phyloP scores from a whole-genome alignment of 2,797 vertebrate species.

The Arctocebus calabarensis region DNA sequence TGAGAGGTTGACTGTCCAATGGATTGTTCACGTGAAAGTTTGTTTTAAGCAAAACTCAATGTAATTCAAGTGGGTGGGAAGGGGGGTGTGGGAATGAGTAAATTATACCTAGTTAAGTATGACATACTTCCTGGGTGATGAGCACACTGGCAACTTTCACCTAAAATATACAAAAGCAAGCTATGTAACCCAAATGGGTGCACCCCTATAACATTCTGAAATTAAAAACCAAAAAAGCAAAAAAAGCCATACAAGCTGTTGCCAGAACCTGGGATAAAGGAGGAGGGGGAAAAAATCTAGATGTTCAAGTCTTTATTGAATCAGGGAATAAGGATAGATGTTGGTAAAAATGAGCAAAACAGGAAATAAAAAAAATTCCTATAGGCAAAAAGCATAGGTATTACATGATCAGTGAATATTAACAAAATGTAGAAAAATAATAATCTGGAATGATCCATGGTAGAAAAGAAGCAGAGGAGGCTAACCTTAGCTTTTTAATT shows the following conservation, averaged over 20 bases:
- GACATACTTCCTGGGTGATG: too few relatives aligned
- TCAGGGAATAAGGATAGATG: background rate
- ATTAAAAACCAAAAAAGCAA: too few relatives aligned
- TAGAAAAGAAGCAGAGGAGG: background rate
- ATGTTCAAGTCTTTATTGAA: background rate
- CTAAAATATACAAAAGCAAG: too few relatives aligned
- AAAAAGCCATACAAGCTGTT: background rate
- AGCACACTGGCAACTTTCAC: too few relatives aligned
- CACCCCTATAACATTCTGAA: too few relatives aligned
- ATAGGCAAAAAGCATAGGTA: background rate
- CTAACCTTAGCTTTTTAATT: background rate
- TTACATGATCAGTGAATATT: background rate
- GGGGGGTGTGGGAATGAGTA: too few relatives aligned
- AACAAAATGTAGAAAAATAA: background rate
- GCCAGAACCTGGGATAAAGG: background rate
- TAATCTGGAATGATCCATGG: background rate
- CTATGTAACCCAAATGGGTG: too few relatives aligned
- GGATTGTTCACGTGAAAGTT: background rate
- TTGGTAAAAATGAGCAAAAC: background rate
- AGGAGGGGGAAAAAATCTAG: background rate
- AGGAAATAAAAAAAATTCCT: background rate
- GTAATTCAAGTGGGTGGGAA: too few relatives aligned
- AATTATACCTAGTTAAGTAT: too few relatives aligned
- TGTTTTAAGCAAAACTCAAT: too few relatives aligned
- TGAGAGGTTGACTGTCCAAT: background rate